Evolutionary conservation across 2,888 invertebrate genomes (phyloP).

Genomic region (Acronicta aceris): DNA sequence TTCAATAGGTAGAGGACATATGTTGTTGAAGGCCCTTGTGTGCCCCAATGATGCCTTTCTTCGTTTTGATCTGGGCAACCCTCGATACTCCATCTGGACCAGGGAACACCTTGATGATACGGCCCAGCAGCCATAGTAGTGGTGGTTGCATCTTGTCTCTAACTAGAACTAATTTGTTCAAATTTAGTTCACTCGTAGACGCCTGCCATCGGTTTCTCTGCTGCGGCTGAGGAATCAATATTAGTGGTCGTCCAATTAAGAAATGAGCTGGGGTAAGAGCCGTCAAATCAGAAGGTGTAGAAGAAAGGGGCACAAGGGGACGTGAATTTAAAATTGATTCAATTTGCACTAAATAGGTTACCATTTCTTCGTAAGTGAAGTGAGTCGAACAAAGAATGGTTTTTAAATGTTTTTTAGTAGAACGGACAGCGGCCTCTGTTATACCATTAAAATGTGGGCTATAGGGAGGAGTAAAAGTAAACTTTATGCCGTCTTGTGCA

Average conservation of each 20-base stretch:
- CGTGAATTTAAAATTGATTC: slow-evolving; percentile 2
- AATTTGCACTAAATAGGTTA: neutral
- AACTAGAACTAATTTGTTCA: neutral
- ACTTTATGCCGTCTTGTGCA: slow-evolving; percentile 1
- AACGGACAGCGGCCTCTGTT: slow-evolving; percentile 4
- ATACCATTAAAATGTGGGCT: slow-evolving; percentile 2
- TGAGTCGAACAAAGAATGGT: neutral
- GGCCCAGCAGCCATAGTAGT: neutral
- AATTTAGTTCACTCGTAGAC: neutral
- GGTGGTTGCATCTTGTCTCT: slow-evolving; percentile 2
- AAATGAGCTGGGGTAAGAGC: neutral
- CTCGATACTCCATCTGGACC: slow-evolving; percentile 2
- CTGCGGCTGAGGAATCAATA: slow-evolving; percentile 6
- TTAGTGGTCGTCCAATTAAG: neutral
- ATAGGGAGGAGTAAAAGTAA: neutral
- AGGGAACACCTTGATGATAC: slow-evolving; percentile 3
- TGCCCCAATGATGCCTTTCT: neutral
- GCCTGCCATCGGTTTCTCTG: slow-evolving; percentile 3
- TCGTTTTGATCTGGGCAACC: neutral
- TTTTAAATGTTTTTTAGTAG: slow-evolving; percentile 1
- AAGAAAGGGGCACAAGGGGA: neutral
- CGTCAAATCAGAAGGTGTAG: neutral
- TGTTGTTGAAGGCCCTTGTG: slow-evolving; percentile 4
- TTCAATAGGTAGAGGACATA: slow-evolving; percentile 4
- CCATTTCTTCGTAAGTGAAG: neutral